Conservation (phyloP, 2,888 invertebrate genomes). For the Arenicola marina region DNA sequence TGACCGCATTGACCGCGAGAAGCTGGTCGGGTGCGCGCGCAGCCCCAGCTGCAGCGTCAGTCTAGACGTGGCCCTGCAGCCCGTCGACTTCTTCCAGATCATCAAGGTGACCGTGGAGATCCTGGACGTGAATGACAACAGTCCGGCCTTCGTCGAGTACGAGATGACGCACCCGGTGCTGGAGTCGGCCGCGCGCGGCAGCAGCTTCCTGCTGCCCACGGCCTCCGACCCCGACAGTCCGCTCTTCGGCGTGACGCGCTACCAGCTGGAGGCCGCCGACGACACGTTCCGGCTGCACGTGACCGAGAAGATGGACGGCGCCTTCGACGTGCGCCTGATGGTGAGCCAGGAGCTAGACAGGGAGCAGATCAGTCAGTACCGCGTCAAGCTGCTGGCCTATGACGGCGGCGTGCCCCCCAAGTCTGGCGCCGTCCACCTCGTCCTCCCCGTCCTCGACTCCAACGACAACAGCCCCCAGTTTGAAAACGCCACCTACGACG, state of each 20-base stretch:
- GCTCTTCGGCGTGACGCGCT: conserved; percentile 20
- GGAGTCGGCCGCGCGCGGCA: conserved; percentile 28
- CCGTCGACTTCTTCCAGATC: conserved; percentile 10
- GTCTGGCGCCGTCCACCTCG: conserved; percentile 28
- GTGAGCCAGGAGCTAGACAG: conserved; percentile 30
- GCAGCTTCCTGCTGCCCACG: conserved; percentile 27
- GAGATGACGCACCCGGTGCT: conserved; percentile 21
- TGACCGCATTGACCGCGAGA: conserved; percentile 14
- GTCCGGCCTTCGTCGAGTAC: conserved; percentile 25
- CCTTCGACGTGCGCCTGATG: conserved; percentile 30
- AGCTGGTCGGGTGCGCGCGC: neutral
- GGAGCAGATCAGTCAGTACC: conserved; percentile 25
- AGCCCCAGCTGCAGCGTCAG: conserved; percentile 7
- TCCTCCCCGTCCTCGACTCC: conserved; percentile 27
- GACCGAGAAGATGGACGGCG: conserved; percentile 24
- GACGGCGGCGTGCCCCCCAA: conserved; percentile 30
- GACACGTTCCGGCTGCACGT: conserved; percentile 23
- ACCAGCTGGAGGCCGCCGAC: conserved; percentile 22
- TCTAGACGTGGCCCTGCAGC: conserved; percentile 7
- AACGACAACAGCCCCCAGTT: conserved; percentile 33
- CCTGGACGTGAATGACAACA: conserved; percentile 33
- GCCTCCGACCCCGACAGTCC: conserved; percentile 32
- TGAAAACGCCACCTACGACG: conserved; percentile 27
- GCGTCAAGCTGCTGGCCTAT: conserved; percentile 26
- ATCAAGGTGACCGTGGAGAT: conserved; percentile 30